Conservation (phyloP, 2,888 invertebrate species). For the Epirrita christyi region DNA sequence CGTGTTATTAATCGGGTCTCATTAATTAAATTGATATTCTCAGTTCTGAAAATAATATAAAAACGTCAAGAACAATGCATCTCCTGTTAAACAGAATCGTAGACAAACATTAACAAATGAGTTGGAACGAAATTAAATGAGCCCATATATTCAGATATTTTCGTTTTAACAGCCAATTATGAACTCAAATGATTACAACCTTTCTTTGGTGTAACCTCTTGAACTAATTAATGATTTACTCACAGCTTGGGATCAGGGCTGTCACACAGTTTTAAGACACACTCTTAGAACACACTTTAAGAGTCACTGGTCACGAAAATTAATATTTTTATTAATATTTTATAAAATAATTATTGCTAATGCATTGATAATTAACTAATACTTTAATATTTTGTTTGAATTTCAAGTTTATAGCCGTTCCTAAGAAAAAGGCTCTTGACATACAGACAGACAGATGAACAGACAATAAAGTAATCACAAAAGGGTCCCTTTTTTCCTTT, state of each 20-base stretch:
- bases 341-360: no score
- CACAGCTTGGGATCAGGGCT: slow-evolving; percentile 64
- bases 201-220: slow-evolving; percentile 71
- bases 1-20: background rate
- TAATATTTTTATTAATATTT: no score
- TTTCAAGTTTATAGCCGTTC: no score
- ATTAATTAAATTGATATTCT: slow-evolving; percentile 30
- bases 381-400: no score
- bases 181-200: slow-evolving; percentile 67
- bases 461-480: no score
- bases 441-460: no score
- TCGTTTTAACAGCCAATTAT: slow-evolving; percentile 81
- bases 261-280: slow-evolving; percentile 34
- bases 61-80: slow-evolving; percentile 41
- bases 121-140: slow-evolving; percentile 68
- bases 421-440: no score
- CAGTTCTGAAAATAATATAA: slow-evolving; percentile 36
- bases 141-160: slow-evolving; percentile 68
- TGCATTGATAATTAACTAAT: no score
- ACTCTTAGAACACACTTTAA: no score
- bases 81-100: slow-evolving; percentile 45
- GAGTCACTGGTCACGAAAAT: no score
- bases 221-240: slow-evolving; percentile 81
- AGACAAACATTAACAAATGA: slow-evolving; percentile 76
- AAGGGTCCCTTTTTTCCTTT: no score